These are phyloP conservation scores for Caenorhabditis latens DNA, from an alignment of 1,140 invertebrate species.

Conservation along the genomic window DNA sequence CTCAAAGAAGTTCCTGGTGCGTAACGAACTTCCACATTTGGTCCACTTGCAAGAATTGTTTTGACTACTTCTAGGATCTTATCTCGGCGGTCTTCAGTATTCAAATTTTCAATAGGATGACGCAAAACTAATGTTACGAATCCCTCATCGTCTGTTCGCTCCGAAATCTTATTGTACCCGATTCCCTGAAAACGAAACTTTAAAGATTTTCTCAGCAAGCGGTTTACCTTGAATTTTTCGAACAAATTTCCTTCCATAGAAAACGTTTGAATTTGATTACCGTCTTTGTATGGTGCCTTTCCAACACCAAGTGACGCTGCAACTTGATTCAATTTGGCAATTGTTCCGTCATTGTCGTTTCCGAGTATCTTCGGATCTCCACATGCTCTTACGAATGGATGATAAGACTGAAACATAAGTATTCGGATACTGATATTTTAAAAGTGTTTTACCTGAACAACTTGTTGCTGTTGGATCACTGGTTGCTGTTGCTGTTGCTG, in stretches of 20 bases:
- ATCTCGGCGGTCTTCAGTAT: background rate
- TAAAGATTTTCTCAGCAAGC: background rate
- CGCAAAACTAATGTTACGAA: constrained; percentile 59
- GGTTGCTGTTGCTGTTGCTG: constrained; percentile 11
- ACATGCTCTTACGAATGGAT: constrained; percentile 57
- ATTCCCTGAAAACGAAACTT: constrained; percentile 57
- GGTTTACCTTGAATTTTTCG: constrained; percentile 58
- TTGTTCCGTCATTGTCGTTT: constrained; percentile 59
- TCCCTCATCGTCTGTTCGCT: constrained; percentile 62
- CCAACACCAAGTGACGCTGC: constrained; percentile 56
- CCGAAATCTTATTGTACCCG: constrained; percentile 62
- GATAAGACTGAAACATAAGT: constrained; percentile 50
- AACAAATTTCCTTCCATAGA: constrained; percentile 23
- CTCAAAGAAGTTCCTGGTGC: constrained; percentile 46
- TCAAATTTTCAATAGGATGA: constrained; percentile 31
- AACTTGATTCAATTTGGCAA: constrained; percentile 61
- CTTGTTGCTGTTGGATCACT: constrained; percentile 27
- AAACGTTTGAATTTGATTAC: constrained; percentile 34
- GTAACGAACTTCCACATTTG: constrained; percentile 56
- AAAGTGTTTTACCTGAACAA: background rate
- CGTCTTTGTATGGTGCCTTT: constrained; percentile 61
- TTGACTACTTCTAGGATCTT: constrained; percentile 29
- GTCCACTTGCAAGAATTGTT: constrained; percentile 52
- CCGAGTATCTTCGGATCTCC: constrained; percentile 57
- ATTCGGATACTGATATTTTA: background rate